Percentiles rank a stretch among this genome's conserved stretches.
Evolutionary conservation across 1,140 invertebrate genomes (phyloP).

Genomic region (Drosophila seguyi): DNA sequence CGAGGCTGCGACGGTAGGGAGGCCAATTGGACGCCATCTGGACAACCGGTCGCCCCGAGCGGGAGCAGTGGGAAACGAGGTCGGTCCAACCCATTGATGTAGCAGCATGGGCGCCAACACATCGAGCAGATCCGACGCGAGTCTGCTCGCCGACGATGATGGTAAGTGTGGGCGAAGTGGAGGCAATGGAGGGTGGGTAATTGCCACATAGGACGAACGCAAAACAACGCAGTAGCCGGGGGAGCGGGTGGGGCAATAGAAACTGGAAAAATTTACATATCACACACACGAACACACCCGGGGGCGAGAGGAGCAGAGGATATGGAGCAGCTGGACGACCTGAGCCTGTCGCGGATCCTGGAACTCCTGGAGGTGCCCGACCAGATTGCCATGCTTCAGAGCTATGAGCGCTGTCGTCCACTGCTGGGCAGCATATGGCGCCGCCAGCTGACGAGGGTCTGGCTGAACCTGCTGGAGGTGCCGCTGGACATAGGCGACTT

Average conservation of each 20-base stretch:
- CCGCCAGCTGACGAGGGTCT: constrained; percentile 34
- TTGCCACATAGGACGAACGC: constrained; percentile 1
- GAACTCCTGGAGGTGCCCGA: constrained; percentile 45
- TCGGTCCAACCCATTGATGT: constrained; percentile 59
- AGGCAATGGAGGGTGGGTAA: background rate
- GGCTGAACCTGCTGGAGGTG: constrained; percentile 57
- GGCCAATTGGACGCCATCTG: constrained; percentile 20
- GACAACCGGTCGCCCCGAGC: background rate
- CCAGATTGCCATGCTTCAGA: constrained; percentile 61
- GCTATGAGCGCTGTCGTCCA: constrained; percentile 33
- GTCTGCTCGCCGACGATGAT: constrained; percentile 81
- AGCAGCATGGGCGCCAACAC: constrained; percentile 82
- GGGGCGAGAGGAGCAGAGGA: background rate
- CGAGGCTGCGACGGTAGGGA: constrained; percentile 5
- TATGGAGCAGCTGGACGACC: constrained; percentile 67
- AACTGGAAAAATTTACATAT: constrained; percentile 23
- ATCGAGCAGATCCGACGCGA: constrained; percentile 81
- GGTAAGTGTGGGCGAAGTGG: constrained; percentile 52
- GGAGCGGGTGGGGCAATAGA: constrained; percentile 8
- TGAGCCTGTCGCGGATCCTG: constrained; percentile 59
- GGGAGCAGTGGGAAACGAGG: constrained; percentile 14
- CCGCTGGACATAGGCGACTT: constrained; percentile 40
- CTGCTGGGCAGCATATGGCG: constrained; percentile 68
- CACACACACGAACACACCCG: constrained; percentile 20
- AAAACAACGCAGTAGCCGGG: constrained; percentile 43